Base-by-base conservation (phyloP, 37 sponge, comb jelly and placozoan species). In the Crambe crambe region DNA sequence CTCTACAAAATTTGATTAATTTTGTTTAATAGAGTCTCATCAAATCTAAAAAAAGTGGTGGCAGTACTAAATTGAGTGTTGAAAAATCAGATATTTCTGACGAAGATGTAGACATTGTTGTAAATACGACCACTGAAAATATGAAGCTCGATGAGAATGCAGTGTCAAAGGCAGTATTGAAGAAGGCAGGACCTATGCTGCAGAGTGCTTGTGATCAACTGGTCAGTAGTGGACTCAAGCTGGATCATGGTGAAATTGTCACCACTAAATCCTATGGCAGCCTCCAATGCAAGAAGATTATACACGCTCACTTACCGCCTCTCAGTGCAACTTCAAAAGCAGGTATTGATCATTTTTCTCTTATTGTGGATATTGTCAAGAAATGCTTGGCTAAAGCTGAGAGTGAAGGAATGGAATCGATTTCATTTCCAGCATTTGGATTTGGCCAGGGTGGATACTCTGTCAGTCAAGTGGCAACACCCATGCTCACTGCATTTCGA, bases 361-460 rank as follows among this genome's bases (percentile, higher is more conserved):
- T 75, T 42, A 42, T 86, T 29, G 15, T 47, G 20, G 18, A 47
- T 6, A 42, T 74, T 58, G 87, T 86, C 10, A 32, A 8, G 5
- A 47, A 72, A 10, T 73, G 80, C 63, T 42, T 86, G 6, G 23
- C 30, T 3, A 44, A 21, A 68, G 76, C 81, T 62, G 87, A 80
- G 22, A 39, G 20, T 23, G 76, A 86, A 3, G 36, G 30, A 35
- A 23, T 56, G 41, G 6, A 39, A 10, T 75, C 76, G 27, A 41
- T 86, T 12, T 65, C 81, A 4, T 58, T 86, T 51, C 81, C 87
- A 57, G 76, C 74, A 0, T 75, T 86, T 54, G 80, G 87, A 37
- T 42, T 68, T 26, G 87, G 81, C 42, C 40, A 42, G 8, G 78
- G 72, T 54, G 73, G 72, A 4, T 71, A 57, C 59, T 44, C 81